These are phyloP conservation scores for Struthidea cinerea DNA, from an alignment of 2,113 vertebrate genomes.

Conservation along the genomic window DNA sequence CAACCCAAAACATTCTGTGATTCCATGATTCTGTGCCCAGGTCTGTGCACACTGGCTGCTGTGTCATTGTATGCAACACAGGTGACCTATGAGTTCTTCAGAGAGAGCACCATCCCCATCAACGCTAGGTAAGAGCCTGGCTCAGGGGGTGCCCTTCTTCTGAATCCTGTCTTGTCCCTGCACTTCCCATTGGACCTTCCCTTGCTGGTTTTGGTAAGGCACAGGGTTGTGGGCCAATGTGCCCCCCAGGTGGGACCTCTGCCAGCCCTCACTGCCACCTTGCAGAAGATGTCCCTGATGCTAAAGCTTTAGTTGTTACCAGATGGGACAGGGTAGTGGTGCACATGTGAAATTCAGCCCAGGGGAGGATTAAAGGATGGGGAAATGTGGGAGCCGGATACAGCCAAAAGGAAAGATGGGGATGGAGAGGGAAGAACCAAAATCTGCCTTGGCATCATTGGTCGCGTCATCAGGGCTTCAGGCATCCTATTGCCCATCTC, in stretches of 20 bases:
- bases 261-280: background rate
- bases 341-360: background rate
- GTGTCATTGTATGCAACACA: conserved; percentile 93
- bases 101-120: conserved; percentile 82
- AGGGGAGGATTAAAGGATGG: background rate
- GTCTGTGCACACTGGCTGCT: conserved; percentile 87
- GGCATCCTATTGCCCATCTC: background rate
- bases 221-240: accelerated
- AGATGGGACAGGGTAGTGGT: background rate
- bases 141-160: accelerated
- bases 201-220: background rate
- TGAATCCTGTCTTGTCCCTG: background rate
- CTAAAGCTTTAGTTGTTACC: background rate
- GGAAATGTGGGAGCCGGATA: background rate
- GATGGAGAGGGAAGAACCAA: background rate
- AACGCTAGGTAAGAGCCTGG: conserved; percentile 82
- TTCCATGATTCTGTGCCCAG: conserved; percentile 53
- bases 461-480: accelerated
- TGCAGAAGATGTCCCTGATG: background rate
- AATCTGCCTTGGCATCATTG: accelerated
- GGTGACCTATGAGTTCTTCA: conserved; percentile 94
- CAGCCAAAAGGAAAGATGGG: background rate
- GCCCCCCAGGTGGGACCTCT: background rate
- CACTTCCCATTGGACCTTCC: background rate
- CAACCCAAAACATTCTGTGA: background rate